phyloP scores from a whole-genome alignment of 2,888 invertebrate genomes.

The Drosophila pseudotakahashii region DNA sequence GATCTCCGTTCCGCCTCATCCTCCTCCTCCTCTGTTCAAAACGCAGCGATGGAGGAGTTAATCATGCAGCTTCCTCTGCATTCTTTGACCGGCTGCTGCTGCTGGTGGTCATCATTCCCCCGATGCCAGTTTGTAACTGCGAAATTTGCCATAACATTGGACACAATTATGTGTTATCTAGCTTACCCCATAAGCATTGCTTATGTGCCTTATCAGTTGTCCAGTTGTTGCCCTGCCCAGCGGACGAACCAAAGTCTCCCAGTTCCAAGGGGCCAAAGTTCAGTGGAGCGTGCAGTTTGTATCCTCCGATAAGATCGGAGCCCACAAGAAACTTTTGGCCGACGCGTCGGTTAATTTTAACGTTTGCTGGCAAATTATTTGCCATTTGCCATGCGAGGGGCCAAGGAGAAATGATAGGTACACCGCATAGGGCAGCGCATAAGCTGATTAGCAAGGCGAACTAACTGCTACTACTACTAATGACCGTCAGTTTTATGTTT shows the following conservation, averaged over 20 bases:
- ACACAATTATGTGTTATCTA: slow-evolving; percentile 41
- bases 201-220: slow-evolving; percentile 17
- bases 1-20: too few species aligned
- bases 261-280: background rate
- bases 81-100: background rate
- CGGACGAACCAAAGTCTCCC: background rate
- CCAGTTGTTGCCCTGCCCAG: background rate
- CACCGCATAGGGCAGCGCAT: slow-evolving; percentile 17
- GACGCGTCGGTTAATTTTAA: too few species aligned
- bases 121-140: slow-evolving; percentile 3
- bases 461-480: slow-evolving; percentile 26
- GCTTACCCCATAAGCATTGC: slow-evolving; percentile 11
- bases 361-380: background rate
- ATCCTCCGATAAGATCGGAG: slow-evolving; percentile 26
- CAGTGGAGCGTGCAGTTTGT: slow-evolving; percentile 38
- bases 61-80: background rate
- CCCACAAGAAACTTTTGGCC: slow-evolving; percentile 18
- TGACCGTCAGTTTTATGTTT: slow-evolving; percentile 46
- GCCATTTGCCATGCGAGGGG: slow-evolving; percentile 20
- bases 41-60: slow-evolving; percentile 2
- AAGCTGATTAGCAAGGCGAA: slow-evolving; percentile 67
- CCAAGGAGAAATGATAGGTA: slow-evolving; percentile 26
- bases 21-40: too few species aligned
- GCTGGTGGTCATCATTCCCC: slow-evolving; percentile 7
- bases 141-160: slow-evolving; percentile 41